phyloP scores from a whole-genome alignment of 2,888 invertebrate genomes.

The Mamestra brassicae region DNA sequence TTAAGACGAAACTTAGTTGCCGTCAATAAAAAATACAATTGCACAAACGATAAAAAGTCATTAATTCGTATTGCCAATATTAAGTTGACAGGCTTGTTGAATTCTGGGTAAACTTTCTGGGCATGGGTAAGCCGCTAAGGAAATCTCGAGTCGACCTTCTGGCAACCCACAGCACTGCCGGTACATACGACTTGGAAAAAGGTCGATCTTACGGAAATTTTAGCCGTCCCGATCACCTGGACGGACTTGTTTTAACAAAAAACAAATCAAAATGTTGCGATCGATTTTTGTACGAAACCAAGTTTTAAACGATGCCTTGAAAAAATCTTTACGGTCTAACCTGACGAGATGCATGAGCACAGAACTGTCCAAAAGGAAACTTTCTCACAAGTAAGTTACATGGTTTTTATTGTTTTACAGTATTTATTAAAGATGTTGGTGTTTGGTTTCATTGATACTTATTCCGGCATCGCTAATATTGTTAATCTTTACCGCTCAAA shows the following conservation, averaged over 20 bases:
- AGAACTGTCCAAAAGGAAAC: conserved; percentile 92
- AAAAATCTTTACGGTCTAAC: conserved; percentile 91
- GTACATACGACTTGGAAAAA: conserved; percentile 78
- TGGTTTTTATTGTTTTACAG: conserved; percentile 45
- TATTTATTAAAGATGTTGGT: conserved; percentile 8
- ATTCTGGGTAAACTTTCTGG: conserved; percentile 14
- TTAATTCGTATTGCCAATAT: background rate
- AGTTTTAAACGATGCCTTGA: conserved; percentile 91
- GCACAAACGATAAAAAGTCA: background rate
- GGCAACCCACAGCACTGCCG: conserved; percentile 83
- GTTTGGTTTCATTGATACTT: conserved; percentile 20
- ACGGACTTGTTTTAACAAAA: conserved; percentile 79
- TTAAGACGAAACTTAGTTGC: too few relatives aligned
- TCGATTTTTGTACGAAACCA: conserved; percentile 93
- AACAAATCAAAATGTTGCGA: conserved; percentile 92
- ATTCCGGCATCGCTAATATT: background rate
- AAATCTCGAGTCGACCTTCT: conserved; percentile 24
- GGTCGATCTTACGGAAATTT: conserved; percentile 82
- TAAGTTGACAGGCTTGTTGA: background rate
- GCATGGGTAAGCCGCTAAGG: background rate
- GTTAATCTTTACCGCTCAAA: conserved; percentile 29
- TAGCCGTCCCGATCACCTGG: conserved; percentile 86
- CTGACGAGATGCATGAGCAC: conserved; percentile 91
- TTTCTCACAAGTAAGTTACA: conserved; percentile 90
- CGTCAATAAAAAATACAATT: too few relatives aligned